Conservation (phyloP, 2,888 invertebrate species). For the Chymomyza caudatula region DNA sequence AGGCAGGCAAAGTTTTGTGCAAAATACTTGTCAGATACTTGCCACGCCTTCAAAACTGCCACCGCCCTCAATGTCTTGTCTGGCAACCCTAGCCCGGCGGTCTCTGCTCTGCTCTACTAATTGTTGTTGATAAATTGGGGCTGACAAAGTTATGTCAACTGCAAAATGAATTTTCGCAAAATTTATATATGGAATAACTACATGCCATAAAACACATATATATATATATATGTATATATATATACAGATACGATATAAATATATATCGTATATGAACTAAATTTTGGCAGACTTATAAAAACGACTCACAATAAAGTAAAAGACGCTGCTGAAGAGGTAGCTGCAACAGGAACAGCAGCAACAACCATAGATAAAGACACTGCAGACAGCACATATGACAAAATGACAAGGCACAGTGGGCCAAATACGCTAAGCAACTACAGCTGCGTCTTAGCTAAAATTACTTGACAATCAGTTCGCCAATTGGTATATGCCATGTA, state of each 20-base stretch:
- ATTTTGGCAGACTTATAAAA: conserved; percentile 69
- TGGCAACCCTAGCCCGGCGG: conserved; percentile 14
- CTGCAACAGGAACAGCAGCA: conserved; percentile 36
- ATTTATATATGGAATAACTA: background rate
- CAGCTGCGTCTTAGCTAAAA: background rate
- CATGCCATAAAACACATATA: background rate
- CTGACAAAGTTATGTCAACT: conserved; percentile 72
- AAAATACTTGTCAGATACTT: conserved; percentile 67
- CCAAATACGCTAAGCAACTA: background rate
- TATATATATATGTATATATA: background rate
- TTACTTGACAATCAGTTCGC: background rate
- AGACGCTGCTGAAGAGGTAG: conserved; percentile 37
- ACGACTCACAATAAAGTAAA: conserved; percentile 54
- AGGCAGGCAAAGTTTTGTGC: conserved; percentile 61
- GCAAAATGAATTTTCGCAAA: conserved; percentile 69
- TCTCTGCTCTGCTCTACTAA: conserved; percentile 63
- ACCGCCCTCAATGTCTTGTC: conserved; percentile 6
- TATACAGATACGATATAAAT: background rate
- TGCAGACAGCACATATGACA: background rate
- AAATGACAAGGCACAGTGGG: conserved; percentile 27
- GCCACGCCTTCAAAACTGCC: conserved; percentile 40
- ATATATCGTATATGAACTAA: conserved; percentile 56
- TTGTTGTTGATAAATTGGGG: conserved; percentile 70
- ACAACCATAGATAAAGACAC: conserved; percentile 58
- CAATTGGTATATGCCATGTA: no score